Evolutionary conservation across 2,888 invertebrate species (phyloP).

Genomic region (Crematogaster levior): DNA sequence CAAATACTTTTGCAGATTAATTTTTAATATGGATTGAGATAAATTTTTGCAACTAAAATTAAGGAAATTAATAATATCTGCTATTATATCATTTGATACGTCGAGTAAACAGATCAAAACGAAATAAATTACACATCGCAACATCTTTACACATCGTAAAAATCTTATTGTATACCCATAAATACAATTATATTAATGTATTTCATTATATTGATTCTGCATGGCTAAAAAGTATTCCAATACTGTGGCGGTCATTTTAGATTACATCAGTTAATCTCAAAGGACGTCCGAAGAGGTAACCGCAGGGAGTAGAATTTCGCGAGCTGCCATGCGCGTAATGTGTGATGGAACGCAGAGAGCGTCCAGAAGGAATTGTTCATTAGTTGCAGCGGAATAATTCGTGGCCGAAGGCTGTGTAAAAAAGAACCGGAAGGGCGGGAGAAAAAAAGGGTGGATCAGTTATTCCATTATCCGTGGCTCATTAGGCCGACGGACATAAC

Average conservation of each 20-base stretch:
- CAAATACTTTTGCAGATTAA: neutral
- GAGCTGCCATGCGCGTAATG: constrained; percentile 46
- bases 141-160: too few species aligned
- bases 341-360: constrained; percentile 33
- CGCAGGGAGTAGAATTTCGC: constrained; percentile 42
- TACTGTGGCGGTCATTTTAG: constrained; percentile 29
- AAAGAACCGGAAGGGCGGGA: constrained; percentile 20
- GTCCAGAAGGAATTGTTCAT: constrained; percentile 59
- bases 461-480: constrained; percentile 74
- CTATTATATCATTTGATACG: neutral
- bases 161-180: neutral
- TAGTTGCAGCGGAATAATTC: constrained; percentile 58
- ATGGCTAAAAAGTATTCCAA: constrained; percentile 1
- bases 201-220: neutral
- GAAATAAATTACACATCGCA: neutral
- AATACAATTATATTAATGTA: neutral
- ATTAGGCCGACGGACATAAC: constrained; percentile 69
- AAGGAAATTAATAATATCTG: neutral
- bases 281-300: constrained; percentile 18
- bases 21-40: neutral
- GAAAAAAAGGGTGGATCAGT: constrained; percentile 66
- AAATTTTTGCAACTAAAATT: neutral
- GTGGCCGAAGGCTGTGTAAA: constrained; percentile 43
- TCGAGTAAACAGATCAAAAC: neutral
- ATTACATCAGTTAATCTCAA: constrained; percentile 43